phyloP scores from a whole-genome alignment of 2,888 invertebrate species.

The Acronicta aceris region DNA sequence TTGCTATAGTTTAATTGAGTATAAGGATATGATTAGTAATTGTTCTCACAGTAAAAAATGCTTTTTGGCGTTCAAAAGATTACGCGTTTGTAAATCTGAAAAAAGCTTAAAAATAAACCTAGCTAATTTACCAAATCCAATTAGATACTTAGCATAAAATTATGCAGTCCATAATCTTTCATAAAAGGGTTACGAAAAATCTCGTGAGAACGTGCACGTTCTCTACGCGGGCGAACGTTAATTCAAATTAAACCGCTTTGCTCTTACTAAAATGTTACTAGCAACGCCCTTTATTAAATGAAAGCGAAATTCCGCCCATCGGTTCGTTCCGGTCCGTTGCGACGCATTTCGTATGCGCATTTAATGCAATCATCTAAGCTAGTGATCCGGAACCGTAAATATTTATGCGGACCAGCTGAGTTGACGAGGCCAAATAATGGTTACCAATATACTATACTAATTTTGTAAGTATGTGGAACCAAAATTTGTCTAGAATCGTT shows the following conservation, averaged over 20 bases:
- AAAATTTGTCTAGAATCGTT: neutral
- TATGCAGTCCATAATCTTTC: constrained; percentile 26
- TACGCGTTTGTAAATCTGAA: neutral
- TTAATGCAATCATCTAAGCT: constrained; percentile 79
- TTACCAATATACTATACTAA: constrained; percentile 6
- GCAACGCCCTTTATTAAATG: constrained; percentile 48
- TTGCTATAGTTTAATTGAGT: too few relatives aligned
- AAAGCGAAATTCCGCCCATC: constrained; percentile 64
- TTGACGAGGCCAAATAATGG: constrained; percentile 26
- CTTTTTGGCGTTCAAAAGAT: too few relatives aligned
- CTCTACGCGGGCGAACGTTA: constrained; percentile 38
- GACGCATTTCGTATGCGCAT: constrained; percentile 72
- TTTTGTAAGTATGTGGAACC: neutral
- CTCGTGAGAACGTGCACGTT: constrained; percentile 45
- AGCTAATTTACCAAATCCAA: constrained; percentile 10
- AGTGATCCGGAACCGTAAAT: constrained; percentile 77
- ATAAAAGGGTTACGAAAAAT: constrained; percentile 44
- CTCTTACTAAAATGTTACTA: constrained; percentile 48
- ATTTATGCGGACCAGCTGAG: constrained; percentile 68
- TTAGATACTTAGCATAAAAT: constrained; percentile 34
- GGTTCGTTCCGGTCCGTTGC: constrained; percentile 58
- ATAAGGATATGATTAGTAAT: neutral
- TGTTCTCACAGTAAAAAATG: too few relatives aligned
- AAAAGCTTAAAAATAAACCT: constrained; percentile 9
- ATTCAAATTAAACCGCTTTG: constrained; percentile 53